A percentile compares a stretch with the other conserved stretches of the same genome.
These are phyloP conservation scores for Gymnorhina tibicen DNA, from an alignment of 2,113 vertebrate species.

Conservation along the genomic window DNA sequence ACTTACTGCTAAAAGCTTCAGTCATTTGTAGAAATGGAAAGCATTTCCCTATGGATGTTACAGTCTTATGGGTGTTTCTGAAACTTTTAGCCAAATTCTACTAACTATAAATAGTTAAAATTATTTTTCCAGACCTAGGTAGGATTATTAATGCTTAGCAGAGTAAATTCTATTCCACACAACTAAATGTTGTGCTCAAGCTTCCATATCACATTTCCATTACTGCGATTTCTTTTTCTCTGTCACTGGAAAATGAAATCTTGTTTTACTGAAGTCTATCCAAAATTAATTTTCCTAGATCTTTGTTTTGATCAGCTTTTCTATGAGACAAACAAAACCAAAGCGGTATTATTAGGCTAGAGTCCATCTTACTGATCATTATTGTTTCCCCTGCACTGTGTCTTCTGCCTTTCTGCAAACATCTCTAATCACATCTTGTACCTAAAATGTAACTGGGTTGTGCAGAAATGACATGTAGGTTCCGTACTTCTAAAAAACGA, in stretches of 20 bases:
- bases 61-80: neutral
- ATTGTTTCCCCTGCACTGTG: neutral
- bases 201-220: neutral
- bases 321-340: neutral
- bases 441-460: neutral
- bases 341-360: neutral
- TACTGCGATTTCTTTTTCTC: neutral
- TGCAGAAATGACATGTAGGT: neutral
- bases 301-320: slow-evolving; percentile 40
- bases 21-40: neutral
- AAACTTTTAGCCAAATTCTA: neutral
- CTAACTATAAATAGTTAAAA: neutral
- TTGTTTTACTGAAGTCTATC: slow-evolving; percentile 7
- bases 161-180: neutral
- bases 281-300: slow-evolving; percentile 35
- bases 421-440: neutral
- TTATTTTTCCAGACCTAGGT: neutral
- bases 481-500: neutral
- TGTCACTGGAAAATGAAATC: neutral
- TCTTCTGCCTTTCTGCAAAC: neutral
- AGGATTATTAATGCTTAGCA: neutral
- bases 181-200: neutral
- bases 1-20: neutral
- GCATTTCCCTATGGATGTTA: neutral
- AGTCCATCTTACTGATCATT: neutral